Evolutionary conservation across 2,888 invertebrate genomes (phyloP), one percentile per base, ranked within the genome.

Genomic region (Dasysyrphus albostriatus): DNA sequence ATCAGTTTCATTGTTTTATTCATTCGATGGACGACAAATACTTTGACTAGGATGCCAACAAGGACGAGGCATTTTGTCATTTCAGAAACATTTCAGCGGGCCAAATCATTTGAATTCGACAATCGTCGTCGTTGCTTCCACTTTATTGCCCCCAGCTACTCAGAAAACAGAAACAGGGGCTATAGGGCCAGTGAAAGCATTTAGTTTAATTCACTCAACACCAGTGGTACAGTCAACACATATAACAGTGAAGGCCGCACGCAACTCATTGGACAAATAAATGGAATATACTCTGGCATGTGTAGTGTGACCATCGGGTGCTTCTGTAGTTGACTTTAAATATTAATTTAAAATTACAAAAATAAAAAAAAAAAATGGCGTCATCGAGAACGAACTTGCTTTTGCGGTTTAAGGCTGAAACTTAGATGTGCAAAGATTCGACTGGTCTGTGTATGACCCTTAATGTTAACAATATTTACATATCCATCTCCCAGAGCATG

Each of bases 101-200:
- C 67, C 83, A 83, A 87, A 87, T 83, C 82, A 87, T 87, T 87
- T 87, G 87, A 87, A 87, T 87, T 87, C 87, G 87, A 87, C 87
- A 87, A 79, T 83, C 75, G 87, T 87, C 85, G 85, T 77, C 72
- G 72, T 65, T 72, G 78, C 69, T 63, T 83, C 87, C 75, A 87
- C 75, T 87, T 87, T 82, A 83, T 78, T 83, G 78, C 78, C 51
- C 51, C 19, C 37, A 54, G 69, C 69, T 69, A 54, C 69, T 69
- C 39, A 54, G 14, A 70, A 74, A 82, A 73, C 65, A 59, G 16
- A 47, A 61, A 44, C 39, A 47, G 34, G 29, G 74, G 44, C 39
- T 32, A 37, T 54, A 63, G 73, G 73, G 44, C 61, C 32, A 61
- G 56, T 58, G 65, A 75, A 87, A 79, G 59, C 83, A 87, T 87